These are phyloP conservation scores for Phalloptychus januarius DNA, from an alignment of 2,797 vertebrate species.

Conservation along the genomic window DNA sequence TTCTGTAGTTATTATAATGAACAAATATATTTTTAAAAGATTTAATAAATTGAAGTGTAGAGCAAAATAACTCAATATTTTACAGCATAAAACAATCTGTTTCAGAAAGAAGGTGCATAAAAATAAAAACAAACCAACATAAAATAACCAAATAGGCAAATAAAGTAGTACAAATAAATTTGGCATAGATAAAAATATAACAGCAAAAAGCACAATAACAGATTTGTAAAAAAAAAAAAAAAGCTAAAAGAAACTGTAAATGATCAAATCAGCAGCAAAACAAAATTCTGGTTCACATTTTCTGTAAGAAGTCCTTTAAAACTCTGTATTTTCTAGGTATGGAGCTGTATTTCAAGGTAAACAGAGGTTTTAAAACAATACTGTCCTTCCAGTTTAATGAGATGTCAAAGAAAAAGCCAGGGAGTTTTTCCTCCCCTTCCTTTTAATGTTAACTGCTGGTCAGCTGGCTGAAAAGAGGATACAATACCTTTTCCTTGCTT, in stretches of 20 bases:
- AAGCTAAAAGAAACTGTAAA: not conserved
- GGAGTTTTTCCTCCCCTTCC: not conserved
- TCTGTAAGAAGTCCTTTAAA: not conserved
- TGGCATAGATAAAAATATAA: not conserved
- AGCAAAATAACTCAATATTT: not conserved
- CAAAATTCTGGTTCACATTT: not conserved
- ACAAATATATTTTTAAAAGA: not conserved
- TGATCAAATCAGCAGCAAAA: not conserved
- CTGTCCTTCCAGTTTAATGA: not conserved
- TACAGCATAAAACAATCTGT: not conserved
- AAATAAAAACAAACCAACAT: not conserved
- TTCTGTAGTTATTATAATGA: not conserved
- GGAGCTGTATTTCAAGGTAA: not conserved
- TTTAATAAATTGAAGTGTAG: not conserved
- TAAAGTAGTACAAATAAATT: not conserved
- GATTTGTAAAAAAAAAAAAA: not conserved
- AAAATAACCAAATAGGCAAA: not conserved
- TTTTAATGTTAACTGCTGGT: not conserved
- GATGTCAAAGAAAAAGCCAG: not conserved
- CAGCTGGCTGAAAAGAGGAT: not conserved
- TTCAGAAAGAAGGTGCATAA: not conserved
- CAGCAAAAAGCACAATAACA: not conserved
- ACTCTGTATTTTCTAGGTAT: not conserved
- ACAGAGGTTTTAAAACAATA: not conserved
- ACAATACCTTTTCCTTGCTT: not conserved